Evolutionary conservation across 1,140 invertebrate species (phyloP), one percentile per base, ranked within the genome.

Genomic region (Helicoverpa zea): DNA sequence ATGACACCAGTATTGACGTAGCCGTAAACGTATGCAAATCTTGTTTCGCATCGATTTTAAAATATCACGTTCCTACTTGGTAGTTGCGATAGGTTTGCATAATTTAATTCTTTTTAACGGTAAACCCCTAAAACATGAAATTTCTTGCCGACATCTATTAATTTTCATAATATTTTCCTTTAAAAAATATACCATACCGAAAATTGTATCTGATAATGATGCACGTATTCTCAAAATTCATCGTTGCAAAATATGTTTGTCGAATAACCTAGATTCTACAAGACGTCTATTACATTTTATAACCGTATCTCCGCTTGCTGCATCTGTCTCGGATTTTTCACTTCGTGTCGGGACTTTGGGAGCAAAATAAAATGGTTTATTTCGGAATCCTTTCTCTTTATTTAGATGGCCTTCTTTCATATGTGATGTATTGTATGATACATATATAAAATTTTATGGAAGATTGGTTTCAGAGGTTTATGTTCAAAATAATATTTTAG

Each of bases 1-100:
- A 58, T 73, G 51, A 73, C 70, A 72, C 68, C 52, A 16, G n/a
- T 29, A 72, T 72, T 14, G 30, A 35, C 47, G n/a, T 43, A 43
- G 35, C 7, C 30, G 51, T 58, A 58, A 73, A 12, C 52, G 29
- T 73, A 73, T 73, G 70, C 70, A 58, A 73, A 58, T 73, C n/a
- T 68, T 29, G 64, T 68, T 73, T 35, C 54, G 68, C 49, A 52
- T 52, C 49, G 7, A 72, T 72, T n/a, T 52, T 30, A 52, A 66
- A 16, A 63, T 29, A 63, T 13, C 59, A n/a, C 11, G 10, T 12
- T 66, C 52, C 18, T 49, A 52, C 61, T 64, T 49, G 16, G 14
- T 11, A 66, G 9, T 66, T 43, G 30, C 29, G 30, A 14, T 14
- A 43, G 9, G 30, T 49, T 68, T 18, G 35, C 12, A 12, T 35